phyloP scores from a whole-genome alignment of 30 jellyfish, hydroid and myxozoan species.

The Sanderia malayensis region DNA sequence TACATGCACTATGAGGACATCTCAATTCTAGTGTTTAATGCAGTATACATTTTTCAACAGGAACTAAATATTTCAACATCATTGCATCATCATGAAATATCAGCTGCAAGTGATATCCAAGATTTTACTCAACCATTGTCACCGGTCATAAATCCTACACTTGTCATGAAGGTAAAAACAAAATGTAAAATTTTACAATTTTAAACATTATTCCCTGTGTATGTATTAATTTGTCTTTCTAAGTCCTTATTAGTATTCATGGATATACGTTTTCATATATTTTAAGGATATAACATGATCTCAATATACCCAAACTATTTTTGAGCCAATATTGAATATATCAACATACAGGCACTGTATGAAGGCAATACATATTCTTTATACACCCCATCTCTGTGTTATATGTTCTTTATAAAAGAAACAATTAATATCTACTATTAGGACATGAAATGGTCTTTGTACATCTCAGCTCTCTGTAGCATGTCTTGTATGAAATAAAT shows the following conservation, averaged over 20 bases:
- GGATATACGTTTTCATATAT: background rate
- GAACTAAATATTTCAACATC: background rate
- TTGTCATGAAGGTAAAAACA: background rate
- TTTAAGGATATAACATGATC: background rate
- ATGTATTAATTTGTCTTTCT: background rate
- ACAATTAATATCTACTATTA: background rate
- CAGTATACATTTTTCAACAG: background rate
- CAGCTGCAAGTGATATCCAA: background rate
- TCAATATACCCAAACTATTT: background rate
- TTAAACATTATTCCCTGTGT: background rate
- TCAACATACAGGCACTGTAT: background rate
- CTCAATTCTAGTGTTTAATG: background rate
- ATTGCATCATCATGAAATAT: no score
- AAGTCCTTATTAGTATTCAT: background rate
- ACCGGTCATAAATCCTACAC: background rate
- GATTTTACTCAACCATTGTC: background rate
- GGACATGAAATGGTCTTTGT: background rate
- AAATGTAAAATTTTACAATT: no score
- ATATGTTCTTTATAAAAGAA: background rate
- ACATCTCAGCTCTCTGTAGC: background rate
- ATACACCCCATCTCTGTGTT: background rate
- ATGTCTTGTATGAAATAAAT: no score
- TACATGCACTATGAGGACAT: slow-evolving; percentile 1
- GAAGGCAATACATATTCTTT: background rate
- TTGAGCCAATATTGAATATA: background rate